Conservation (phyloP, 2,113 vertebrate genomes). For the Piprites chloris region DNA sequence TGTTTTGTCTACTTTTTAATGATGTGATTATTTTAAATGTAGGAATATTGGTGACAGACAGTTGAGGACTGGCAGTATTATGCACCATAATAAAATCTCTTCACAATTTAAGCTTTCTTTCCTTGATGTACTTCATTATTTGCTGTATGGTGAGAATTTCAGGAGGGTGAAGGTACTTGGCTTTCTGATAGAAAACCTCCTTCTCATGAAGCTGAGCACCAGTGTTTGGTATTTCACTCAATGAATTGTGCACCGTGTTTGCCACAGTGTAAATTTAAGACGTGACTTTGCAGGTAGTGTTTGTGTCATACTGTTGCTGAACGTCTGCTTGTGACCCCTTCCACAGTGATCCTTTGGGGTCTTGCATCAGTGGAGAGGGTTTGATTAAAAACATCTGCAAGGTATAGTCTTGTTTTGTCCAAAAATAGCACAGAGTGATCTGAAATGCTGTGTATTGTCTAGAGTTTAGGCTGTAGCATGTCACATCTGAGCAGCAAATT, state of each 20-base stretch:
- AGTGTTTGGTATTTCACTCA: fast-evolving
- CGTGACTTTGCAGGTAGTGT: not conserved
- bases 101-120: not conserved
- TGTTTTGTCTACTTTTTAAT: not conserved
- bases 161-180: not conserved
- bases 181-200: not conserved
- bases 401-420: not conserved
- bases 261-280: not conserved
- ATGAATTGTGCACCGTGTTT: not conserved
- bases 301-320: not conserved
- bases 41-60: not conserved
- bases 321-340: not conserved
- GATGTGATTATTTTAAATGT: not conserved
- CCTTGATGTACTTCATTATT: not conserved
- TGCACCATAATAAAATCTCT: not conserved
- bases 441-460: not conserved
- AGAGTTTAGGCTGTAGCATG: not conserved
- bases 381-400: not conserved
- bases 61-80: not conserved
- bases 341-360: not conserved
- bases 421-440: not conserved
- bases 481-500: not conserved
- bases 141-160: not conserved
- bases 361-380: not conserved
- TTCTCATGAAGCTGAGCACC: not conserved